Evolutionary conservation across 2,888 invertebrate species (phyloP).

Genomic region (Melanophora roralis): DNA sequence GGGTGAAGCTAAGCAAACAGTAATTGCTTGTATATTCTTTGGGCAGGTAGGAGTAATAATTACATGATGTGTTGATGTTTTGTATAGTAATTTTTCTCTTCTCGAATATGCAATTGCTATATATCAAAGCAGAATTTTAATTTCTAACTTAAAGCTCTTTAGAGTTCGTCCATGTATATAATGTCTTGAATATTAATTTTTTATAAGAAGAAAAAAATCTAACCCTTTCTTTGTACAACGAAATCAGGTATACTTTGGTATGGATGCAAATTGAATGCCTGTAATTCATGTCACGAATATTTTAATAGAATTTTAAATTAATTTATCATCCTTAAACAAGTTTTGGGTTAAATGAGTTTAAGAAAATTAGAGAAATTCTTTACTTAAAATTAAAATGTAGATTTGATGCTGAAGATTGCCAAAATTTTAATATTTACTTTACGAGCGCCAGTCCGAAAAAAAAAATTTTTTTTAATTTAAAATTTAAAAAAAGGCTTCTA

Average conservation of each 20-base stretch:
- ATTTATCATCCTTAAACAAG: not conserved
- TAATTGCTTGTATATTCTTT: not conserved
- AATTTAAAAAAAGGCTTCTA: too few species aligned
- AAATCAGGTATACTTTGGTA: not conserved
- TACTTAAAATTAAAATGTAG: too few species aligned
- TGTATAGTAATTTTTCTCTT: not conserved
- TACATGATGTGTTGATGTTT: not conserved
- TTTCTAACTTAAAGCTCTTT: slow-evolving; percentile 25
- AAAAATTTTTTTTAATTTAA: too few species aligned
- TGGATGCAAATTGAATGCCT: not conserved
- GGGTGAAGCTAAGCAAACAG: too few species aligned
- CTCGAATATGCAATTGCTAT: not conserved
- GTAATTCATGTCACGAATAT: slow-evolving; percentile 22
- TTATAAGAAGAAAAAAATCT: not conserved
- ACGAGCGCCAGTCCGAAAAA: too few species aligned
- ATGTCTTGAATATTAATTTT: slow-evolving; percentile 1
- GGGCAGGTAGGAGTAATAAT: slow-evolving; percentile 2
- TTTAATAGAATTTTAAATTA: slow-evolving; percentile 48
- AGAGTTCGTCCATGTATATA: not conserved
- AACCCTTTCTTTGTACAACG: not conserved
- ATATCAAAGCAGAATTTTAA: slow-evolving; percentile 19
- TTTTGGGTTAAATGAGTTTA: not conserved
- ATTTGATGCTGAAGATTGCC: too few species aligned
- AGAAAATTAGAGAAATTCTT: not conserved
- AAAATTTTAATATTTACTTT: too few species aligned